These are phyloP conservation scores for Mus pahari DNA, from an alignment of 2,113 vertebrate species.

Conservation along the genomic window DNA sequence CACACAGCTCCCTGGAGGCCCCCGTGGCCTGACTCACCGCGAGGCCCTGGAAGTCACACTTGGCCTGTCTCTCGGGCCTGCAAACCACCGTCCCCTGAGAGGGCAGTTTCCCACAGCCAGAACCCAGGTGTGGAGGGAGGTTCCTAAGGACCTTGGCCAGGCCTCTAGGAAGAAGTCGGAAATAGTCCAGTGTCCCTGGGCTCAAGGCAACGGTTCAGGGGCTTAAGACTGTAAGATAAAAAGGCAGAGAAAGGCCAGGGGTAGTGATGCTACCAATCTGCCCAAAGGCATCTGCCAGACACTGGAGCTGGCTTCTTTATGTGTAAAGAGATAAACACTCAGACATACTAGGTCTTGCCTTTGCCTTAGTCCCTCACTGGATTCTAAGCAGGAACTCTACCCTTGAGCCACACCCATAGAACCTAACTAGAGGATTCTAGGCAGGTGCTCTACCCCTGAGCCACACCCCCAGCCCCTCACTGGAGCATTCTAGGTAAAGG, in stretches of 20 bases:
- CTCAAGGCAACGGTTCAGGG: not conserved
- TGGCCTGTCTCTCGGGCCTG: slow-evolving; percentile 69
- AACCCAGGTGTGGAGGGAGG: slow-evolving; percentile 77
- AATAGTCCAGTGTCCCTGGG: not conserved
- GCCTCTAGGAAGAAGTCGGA: slow-evolving; percentile 31
- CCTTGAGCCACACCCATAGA: not conserved
- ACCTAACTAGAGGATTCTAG: not conserved
- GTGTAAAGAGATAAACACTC: not conserved
- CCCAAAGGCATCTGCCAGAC: not conserved
- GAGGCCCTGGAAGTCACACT: slow-evolving; percentile 77
- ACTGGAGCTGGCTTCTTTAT: not conserved
- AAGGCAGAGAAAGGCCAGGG: not conserved
- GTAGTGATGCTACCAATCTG: not conserved
- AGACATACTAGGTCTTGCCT: not conserved
- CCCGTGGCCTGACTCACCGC: slow-evolving; percentile 1
- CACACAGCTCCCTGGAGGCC: slow-evolving; percentile 46
- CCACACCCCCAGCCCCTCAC: not conserved
- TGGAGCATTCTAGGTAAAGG: not conserved
- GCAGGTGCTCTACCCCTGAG: not conserved
- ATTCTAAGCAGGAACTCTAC: not conserved
- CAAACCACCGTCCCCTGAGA: slow-evolving; percentile 33
- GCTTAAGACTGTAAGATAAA: not conserved
- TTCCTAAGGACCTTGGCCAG: slow-evolving; percentile 11
- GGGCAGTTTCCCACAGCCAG: slow-evolving; percentile 75
- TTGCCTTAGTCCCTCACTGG: not conserved